A percentile compares a stretch with the other conserved stretches of the same genome.
Evolutionary conservation across 2,113 vertebrate species (phyloP).

Genomic region (Micromys minutus): DNA sequence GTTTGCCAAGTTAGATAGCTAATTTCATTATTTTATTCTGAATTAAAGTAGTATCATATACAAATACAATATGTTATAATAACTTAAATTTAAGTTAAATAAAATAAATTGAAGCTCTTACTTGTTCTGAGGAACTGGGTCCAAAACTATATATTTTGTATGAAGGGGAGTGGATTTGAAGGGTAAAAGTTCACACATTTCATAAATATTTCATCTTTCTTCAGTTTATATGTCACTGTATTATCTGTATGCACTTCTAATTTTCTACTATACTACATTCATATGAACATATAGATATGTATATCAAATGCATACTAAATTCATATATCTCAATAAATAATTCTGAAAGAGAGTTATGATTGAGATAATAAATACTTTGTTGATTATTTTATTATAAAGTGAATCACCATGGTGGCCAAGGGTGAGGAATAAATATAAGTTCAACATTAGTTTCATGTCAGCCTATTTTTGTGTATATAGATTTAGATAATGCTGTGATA

Average conservation of each 20-base stretch:
- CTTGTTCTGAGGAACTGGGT: neutral
- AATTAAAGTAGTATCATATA: neutral
- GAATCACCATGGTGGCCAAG: neutral
- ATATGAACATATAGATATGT: neutral
- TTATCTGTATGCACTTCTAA: neutral
- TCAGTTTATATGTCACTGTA: neutral
- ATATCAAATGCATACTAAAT: no score
- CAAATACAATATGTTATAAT: neutral
- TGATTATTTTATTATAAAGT: neutral
- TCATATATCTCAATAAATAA: neutral
- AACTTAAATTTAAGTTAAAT: neutral
- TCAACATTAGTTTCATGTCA: conserved; percentile 58
- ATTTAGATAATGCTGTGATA: conserved; percentile 27
- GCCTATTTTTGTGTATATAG: neutral
- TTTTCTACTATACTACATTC: neutral
- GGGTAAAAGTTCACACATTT: neutral
- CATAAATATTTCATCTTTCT: neutral
- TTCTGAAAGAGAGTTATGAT: neutral
- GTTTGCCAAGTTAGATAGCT: neutral
- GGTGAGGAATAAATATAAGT: conserved; percentile 31
- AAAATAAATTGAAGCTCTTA: neutral
- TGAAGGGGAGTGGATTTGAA: neutral
- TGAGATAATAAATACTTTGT: conserved; percentile 23
- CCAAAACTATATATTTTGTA: neutral
- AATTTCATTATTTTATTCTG: neutral